A percentile compares a stretch with the other conserved stretches of the same genome.
Conservation (phyloP, 2,797 vertebrate species). For the Enteromius treurensis region DNA sequence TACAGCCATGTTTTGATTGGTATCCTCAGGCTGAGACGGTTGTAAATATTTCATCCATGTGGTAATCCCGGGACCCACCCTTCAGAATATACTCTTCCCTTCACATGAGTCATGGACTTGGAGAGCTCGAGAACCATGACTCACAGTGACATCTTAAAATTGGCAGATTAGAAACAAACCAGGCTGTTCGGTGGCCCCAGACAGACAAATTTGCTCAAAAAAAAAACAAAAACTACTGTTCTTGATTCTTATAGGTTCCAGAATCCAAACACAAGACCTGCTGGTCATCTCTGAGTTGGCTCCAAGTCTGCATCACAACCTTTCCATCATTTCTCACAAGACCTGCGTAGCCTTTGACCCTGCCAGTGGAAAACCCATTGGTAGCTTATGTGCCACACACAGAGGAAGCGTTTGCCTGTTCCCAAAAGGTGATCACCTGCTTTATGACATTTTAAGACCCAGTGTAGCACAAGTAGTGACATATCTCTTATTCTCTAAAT, state of each 20-base stretch:
- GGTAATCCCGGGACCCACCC: slow-evolving; percentile 79
- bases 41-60: slow-evolving; percentile 76
- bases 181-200: not conserved
- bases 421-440: slow-evolving; percentile 70
- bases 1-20: slow-evolving; percentile 65
- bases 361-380: slow-evolving; percentile 28
- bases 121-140: slow-evolving; percentile 32
- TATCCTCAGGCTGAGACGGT: slow-evolving; percentile 63
- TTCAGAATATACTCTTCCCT: slow-evolving; percentile 70
- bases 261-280: slow-evolving; percentile 13
- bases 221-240: not conserved
- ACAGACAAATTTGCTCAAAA: not conserved
- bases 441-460: not conserved
- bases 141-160: slow-evolving; percentile 32
- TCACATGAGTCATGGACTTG: slow-evolving; percentile 60
- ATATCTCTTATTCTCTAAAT: not conserved
- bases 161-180: slow-evolving; percentile 23
- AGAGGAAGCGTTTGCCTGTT: slow-evolving; percentile 76
- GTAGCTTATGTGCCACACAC: slow-evolving; percentile 64
- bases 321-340: slow-evolving; percentile 53
- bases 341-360: slow-evolving; percentile 74
- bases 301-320: slow-evolving; percentile 54
- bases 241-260: slow-evolving; percentile 58
- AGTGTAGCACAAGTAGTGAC: not conserved
- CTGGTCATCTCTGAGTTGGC: slow-evolving; percentile 44